Base-by-base conservation (phyloP, 2,888 invertebrate genomes). In the Chrysodeixis includens region DNA sequence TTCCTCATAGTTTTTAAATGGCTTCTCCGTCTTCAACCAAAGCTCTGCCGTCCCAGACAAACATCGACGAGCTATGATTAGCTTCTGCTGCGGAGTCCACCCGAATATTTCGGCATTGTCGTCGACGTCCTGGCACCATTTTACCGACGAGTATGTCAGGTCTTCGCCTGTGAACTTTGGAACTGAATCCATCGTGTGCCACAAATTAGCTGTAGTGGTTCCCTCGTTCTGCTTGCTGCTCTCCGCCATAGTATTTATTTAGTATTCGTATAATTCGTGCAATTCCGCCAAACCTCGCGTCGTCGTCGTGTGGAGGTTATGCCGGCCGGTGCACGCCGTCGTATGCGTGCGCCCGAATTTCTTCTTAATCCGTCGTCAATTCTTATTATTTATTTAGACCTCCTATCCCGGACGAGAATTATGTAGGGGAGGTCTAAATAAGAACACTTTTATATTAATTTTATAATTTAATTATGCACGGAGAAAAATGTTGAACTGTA, bases 251-350 rank as follows among this genome's bases (percentile, higher is more conserved):
- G 40, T 44, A 44, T 44, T 14, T 14, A 3, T n/a, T 44, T n/a
- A n/a, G n/a, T n/a, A n/a, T n/a, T n/a, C n/a, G n/a, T n/a, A n/a
- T n/a, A n/a, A n/a, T n/a, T n/a, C 7, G n/a, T 14, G n/a, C n/a
- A 44, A 3, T 44, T n/a, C 40, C 40, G 40, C n/a, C n/a, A 44
- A 44, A 44, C 16, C 40, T 44, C 40, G 40, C 40, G 40, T 44
- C n/a, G 40, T 44, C 40, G 40, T 44, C 40, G 40, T 44, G 40
- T 44, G 40, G 40, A 44, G 40, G 40, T 44, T 44, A 44, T 44
- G 40, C 40, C 16, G 40, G 40, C 40, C n/a, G 40, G 40, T 44
- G n/a, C 40, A 44, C n/a, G 40, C 40, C 40, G n/a, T 44, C 40
- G n/a, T 44, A 44, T 44, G 40, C 40, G 16, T 44, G 40, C n/a